phyloP scores from a whole-genome alignment of 2,113 vertebrate genomes.

The Fukomys damarensis region DNA sequence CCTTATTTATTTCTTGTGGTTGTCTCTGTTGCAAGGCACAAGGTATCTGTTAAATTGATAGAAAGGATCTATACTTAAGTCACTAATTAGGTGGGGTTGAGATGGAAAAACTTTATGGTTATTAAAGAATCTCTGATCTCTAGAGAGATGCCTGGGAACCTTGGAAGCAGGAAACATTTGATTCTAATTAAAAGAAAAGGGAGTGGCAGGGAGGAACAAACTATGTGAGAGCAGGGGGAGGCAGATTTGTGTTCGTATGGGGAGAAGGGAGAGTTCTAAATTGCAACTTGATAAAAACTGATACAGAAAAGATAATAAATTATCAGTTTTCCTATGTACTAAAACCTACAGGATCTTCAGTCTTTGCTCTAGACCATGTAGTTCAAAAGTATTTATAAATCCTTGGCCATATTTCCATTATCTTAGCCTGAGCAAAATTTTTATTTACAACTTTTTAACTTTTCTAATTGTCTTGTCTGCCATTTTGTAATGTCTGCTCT shows the following conservation, averaged over 20 bases:
- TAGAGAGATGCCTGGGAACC: conserved; percentile 72
- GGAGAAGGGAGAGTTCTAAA: background rate
- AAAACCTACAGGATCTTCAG: background rate
- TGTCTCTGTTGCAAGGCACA: background rate
- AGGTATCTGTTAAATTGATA: background rate
- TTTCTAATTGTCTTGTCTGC: background rate
- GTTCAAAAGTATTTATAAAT: background rate
- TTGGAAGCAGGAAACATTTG: conserved; percentile 78
- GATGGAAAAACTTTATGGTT: background rate
- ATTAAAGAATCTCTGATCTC: conserved; percentile 70
- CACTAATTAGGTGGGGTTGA: background rate
- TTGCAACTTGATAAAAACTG: background rate
- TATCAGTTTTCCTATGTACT: background rate
- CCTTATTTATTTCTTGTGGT: conserved; percentile 32
- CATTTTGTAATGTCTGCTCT: background rate
- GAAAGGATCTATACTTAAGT: background rate
- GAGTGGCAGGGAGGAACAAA: conserved; percentile 48
- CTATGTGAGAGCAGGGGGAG: conserved; percentile 68
- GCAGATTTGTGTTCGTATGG: conserved; percentile 17
- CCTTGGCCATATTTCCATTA: background rate
- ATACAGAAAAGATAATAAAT: background rate
- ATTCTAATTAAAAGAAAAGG: conserved; percentile 76
- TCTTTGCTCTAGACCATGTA: background rate
- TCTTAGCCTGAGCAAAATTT: conserved; percentile 2
- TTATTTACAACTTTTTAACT: background rate